A percentile compares a stretch with the other conserved stretches of the same genome.
phyloP scores from a whole-genome alignment of 1,140 invertebrate genomes.

The Bombus haemorrhoidalis region DNA sequence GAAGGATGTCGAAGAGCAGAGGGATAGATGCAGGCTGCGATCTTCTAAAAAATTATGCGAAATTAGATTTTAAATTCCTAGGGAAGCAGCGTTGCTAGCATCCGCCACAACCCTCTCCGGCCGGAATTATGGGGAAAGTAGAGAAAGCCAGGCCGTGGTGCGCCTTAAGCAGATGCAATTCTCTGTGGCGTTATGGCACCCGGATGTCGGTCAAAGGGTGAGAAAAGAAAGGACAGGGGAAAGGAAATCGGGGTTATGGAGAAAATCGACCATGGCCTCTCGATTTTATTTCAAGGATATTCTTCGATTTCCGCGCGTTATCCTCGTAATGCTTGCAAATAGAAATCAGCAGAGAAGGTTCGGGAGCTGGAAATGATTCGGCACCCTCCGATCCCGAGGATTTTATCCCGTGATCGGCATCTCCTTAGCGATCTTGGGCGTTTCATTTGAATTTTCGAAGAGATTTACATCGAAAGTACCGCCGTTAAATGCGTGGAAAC shows the following conservation, averaged over 20 bases:
- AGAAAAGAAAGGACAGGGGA: conserved; percentile 10
- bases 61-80: conserved; percentile 78
- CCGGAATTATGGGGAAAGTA: conserved; percentile 69
- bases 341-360: conserved; percentile 41
- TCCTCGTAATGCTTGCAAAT: conserved; percentile 53
- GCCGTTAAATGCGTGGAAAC: background rate
- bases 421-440: background rate
- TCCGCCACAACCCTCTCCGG: conserved; percentile 9
- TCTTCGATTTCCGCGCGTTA: conserved; percentile 44
- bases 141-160: conserved; percentile 56
- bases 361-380: background rate
- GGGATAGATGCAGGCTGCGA: conserved; percentile 18
- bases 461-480: background rate
- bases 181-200: conserved; percentile 63
- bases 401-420: background rate
- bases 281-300: conserved; percentile 60
- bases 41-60: conserved; percentile 73
- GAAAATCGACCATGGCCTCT: conserved; percentile 42
- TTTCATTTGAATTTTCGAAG: background rate
- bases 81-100: conserved; percentile 10
- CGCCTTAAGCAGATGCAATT: conserved; percentile 73
- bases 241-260: background rate
- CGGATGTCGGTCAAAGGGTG: conserved; percentile 30
- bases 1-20: conserved; percentile 13
- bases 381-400: background rate